Percentiles rank a stretch among this genome's conserved stretches.
phyloP scores from a whole-genome alignment of 2,113 vertebrate species.

The Diadophis punctatus region DNA sequence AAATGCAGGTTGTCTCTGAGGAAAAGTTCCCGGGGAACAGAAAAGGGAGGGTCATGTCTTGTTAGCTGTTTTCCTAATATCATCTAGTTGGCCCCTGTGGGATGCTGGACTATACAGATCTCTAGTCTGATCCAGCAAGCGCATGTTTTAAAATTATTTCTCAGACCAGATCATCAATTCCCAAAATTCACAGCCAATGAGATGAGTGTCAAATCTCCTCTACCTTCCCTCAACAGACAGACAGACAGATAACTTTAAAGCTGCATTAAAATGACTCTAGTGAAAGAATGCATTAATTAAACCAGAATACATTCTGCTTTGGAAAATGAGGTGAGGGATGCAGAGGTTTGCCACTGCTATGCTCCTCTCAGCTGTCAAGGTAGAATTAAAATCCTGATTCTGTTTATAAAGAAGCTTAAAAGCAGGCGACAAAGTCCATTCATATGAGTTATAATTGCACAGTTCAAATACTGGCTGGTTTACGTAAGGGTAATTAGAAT shows the following conservation, averaged over 20 bases:
- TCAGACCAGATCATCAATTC: neutral
- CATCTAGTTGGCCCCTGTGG: neutral
- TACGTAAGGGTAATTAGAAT: conserved; percentile 64
- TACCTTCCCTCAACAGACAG: neutral
- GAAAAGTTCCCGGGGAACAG: neutral
- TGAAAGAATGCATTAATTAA: neutral
- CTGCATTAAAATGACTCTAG: neutral
- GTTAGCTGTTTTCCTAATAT: neutral
- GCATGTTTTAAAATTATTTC: neutral
- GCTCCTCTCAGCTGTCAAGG: conserved; percentile 20
- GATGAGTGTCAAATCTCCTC: neutral
- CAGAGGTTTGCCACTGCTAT: conserved; percentile 4
- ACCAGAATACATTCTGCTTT: neutral
- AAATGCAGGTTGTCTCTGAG: neutral
- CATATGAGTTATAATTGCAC: conserved; percentile 44
- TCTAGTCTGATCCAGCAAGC: neutral
- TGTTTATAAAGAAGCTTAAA: conserved; percentile 38
- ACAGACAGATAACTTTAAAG: neutral
- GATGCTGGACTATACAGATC: neutral
- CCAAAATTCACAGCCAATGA: neutral
- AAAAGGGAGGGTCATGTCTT: neutral
- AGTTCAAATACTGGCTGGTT: conserved; percentile 51
- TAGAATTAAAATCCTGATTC: conserved; percentile 24
- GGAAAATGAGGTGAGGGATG: conserved; percentile 6
- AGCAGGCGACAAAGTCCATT: conserved; percentile 19